These are phyloP conservation scores for Limnothrissa miodon DNA, from an alignment of 2,113 vertebrate genomes.

Conservation along the genomic window DNA sequence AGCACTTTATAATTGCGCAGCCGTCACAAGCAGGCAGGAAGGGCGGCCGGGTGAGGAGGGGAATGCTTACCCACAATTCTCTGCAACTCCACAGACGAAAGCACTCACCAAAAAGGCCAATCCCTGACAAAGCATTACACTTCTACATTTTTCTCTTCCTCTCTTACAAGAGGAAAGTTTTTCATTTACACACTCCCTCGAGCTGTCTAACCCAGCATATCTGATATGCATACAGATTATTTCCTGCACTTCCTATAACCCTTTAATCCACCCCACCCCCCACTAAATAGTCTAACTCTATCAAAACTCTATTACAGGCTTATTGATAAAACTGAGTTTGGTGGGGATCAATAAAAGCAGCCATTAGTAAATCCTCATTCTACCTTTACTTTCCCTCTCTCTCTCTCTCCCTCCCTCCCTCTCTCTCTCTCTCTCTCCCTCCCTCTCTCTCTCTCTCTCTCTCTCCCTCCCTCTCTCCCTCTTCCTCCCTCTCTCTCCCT, in stretches of 20 bases:
- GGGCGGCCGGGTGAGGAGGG: slow-evolving; percentile 2
- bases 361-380: neutral
- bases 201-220: neutral
- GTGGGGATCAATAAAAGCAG: neutral
- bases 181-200: neutral
- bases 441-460: neutral
- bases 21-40: slow-evolving; percentile 48
- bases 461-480: neutral
- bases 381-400: neutral
- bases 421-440: neutral
- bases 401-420: neutral
- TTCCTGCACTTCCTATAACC: neutral
- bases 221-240: slow-evolving; percentile 15
- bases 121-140: slow-evolving; percentile 4
- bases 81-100: slow-evolving; percentile 1
- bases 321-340: slow-evolving; percentile 14
- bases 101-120: neutral
- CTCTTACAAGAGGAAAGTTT: neutral
- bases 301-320: slow-evolving; percentile 6
- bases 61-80: slow-evolving; percentile 19
- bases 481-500: neutral
- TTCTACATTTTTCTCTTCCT: neutral
- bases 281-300: neutral
- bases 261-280: neutral
- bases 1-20: slow-evolving; percentile 60